These are phyloP conservation scores for Peromyscus maniculatus DNA, from an alignment of 2,113 vertebrate species.

Conservation along the genomic window DNA sequence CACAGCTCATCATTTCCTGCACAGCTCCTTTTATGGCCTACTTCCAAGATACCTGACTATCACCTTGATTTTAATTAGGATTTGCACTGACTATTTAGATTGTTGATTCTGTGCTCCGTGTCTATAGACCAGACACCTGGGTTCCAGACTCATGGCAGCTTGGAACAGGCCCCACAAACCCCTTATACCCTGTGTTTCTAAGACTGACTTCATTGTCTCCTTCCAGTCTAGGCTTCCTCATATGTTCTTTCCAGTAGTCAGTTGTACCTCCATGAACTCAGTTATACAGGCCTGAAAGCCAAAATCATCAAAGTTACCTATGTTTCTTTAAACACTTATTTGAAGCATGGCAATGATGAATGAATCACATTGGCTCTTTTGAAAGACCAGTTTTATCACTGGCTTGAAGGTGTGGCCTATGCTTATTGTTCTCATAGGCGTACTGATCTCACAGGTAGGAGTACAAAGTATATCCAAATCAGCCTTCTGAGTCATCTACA, in stretches of 20 bases:
- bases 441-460: neutral
- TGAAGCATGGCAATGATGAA: neutral
- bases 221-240: neutral
- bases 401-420: neutral
- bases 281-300: conserved; percentile 1
- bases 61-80: neutral
- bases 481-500: neutral
- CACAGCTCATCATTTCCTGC: neutral
- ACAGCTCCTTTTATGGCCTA: neutral
- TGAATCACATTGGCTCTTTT: neutral
- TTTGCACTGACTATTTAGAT: neutral
- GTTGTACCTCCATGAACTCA: neutral
- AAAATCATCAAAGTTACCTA: conserved; percentile 33
- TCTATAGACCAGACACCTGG: neutral
- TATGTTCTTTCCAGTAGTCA: neutral
- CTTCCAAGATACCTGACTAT: neutral
- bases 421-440: neutral
- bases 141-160: neutral
- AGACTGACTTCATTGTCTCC: neutral
- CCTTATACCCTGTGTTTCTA: neutral
- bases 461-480: neutral
- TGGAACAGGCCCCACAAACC: neutral
- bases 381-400: conserved; percentile 22
- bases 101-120: neutral
- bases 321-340: conserved; percentile 4